A percentile compares a stretch with the other conserved stretches of the same genome.
phyloP scores from a whole-genome alignment of 2,797 vertebrate species.

The Brachymystax lenok region DNA sequence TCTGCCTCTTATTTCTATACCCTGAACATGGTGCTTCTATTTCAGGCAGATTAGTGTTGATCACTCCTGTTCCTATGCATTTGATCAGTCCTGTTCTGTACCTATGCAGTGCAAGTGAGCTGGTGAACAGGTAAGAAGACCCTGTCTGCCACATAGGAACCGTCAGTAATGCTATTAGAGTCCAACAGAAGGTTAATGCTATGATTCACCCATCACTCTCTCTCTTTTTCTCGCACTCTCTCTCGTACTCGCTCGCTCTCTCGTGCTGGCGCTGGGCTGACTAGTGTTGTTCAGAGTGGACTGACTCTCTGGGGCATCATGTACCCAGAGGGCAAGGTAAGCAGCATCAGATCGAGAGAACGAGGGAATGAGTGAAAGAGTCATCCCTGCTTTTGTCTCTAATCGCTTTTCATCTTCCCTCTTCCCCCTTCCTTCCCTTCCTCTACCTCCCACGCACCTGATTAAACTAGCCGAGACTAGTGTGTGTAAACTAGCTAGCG shows the following conservation, averaged over 20 bases:
- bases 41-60: too few relatives aligned
- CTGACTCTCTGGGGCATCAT: slow-evolving; percentile 46
- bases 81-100: too few relatives aligned
- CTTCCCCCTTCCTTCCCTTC: background rate
- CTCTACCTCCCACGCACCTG: background rate
- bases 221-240: slow-evolving; percentile 35
- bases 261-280: background rate
- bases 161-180: slow-evolving; percentile 11
- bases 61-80: too few relatives aligned
- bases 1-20: too few relatives aligned
- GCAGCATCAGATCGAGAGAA: slow-evolving; percentile 2
- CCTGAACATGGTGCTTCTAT: too few relatives aligned
- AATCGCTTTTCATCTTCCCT: background rate
- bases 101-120: too few relatives aligned
- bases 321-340: slow-evolving; percentile 63
- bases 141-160: background rate
- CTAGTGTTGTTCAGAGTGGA: slow-evolving; percentile 32
- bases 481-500: background rate
- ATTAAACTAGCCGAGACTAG: background rate
- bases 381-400: background rate
- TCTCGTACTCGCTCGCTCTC: background rate
- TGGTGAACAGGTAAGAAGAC: too few relatives aligned
- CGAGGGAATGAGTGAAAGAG: background rate
- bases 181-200: slow-evolving; percentile 32
- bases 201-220: background rate